phyloP scores from a whole-genome alignment of 2,113 vertebrate genomes.

The Oryzias celebensis region DNA sequence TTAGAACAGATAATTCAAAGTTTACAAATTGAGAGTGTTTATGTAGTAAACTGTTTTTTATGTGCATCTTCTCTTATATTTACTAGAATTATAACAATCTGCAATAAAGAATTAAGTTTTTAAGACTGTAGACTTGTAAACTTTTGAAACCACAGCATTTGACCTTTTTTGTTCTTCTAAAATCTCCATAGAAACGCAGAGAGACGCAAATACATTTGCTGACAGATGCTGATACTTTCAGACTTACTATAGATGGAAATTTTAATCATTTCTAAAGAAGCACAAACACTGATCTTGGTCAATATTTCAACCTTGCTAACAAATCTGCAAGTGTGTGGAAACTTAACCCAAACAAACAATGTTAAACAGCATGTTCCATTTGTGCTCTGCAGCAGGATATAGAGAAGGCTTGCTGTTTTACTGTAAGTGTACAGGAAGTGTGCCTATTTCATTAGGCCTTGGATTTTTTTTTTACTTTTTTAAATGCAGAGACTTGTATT shows the following conservation, averaged over 20 bases:
- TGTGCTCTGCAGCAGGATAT: constrained; percentile 1
- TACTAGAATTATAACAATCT: too few species aligned
- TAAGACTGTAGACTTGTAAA: too few species aligned
- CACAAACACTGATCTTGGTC: constrained; percentile 21
- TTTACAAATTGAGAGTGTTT: too few species aligned
- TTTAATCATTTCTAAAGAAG: constrained; percentile 61
- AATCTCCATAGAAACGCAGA: background rate
- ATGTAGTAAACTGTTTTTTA: too few species aligned
- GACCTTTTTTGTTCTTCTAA: background rate
- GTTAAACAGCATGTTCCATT: constrained; percentile 39
- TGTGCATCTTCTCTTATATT: too few species aligned
- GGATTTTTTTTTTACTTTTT: background rate
- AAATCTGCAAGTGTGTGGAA: constrained; percentile 39
- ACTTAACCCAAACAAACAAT: constrained; percentile 36
- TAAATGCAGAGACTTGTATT: background rate
- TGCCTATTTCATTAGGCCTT: background rate
- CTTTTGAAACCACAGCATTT: too few species aligned
- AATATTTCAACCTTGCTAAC: constrained; percentile 48
- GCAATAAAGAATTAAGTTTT: too few species aligned
- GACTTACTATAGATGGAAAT: constrained; percentile 66
- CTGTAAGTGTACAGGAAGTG: constrained; percentile 13
- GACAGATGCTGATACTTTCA: constrained; percentile 54
- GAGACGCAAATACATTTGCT: background rate
- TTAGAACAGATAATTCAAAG: too few species aligned
- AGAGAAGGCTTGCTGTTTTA: constrained; percentile 17